These are phyloP conservation scores for Cephus cinctus DNA, from an alignment of 1,140 invertebrate species.

Conservation along the genomic window DNA sequence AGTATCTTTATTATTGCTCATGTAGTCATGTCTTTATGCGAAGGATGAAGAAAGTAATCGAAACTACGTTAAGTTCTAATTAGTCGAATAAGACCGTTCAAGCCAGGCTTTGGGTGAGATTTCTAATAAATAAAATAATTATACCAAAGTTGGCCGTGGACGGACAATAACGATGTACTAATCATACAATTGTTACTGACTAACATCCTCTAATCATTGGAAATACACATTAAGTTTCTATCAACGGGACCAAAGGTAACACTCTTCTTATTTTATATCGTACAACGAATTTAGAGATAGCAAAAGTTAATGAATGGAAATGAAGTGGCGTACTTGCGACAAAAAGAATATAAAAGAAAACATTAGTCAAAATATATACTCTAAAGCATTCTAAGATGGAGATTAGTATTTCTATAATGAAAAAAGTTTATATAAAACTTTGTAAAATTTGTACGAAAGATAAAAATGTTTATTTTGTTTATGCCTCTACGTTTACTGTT, in stretches of 20 bases:
- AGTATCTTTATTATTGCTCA: conserved; percentile 4
- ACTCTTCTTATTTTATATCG: conserved; percentile 38
- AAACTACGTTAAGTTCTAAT: conserved; percentile 18
- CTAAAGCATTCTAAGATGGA: conserved; percentile 5
- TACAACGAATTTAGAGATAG: conserved; percentile 37
- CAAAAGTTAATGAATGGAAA: conserved; percentile 14
- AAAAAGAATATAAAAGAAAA: conserved; percentile 9
- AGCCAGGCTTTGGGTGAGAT: conserved; percentile 22
- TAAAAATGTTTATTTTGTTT: conserved; percentile 15
- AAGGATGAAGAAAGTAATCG: background rate
- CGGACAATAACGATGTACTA: conserved; percentile 32
- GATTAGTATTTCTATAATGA: conserved; percentile 12
- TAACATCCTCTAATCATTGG: too few species aligned
- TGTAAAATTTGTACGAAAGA: conserved; percentile 3
- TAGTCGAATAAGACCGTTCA: conserved; percentile 17
- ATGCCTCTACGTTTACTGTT: too few species aligned
- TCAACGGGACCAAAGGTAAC: conserved; percentile 53
- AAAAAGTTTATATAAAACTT: conserved; percentile 10
- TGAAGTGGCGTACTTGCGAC: too few species aligned
- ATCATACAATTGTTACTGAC: conserved; percentile 26
- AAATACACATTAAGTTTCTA: conserved; percentile 42
- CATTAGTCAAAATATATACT: conserved; percentile 10
- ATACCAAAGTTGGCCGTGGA: conserved; percentile 25
- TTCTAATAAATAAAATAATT: conserved; percentile 23
- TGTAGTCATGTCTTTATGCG: background rate